Base-by-base conservation (phyloP, 2,113 vertebrate genomes). In the Desmodus rotundus region DNA sequence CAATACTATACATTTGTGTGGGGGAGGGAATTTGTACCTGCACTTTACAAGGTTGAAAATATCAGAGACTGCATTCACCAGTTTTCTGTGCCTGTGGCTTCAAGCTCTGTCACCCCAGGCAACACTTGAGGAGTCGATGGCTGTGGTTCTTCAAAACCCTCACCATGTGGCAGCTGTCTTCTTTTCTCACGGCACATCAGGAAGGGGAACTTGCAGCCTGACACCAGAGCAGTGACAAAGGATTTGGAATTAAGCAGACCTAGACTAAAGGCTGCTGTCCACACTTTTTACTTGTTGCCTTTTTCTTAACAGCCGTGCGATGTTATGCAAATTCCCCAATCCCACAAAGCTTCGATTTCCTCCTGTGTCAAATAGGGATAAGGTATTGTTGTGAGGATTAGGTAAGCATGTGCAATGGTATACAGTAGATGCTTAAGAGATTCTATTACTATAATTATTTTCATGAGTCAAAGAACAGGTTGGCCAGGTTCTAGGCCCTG, bases 391-490 rank as follows among this genome's bases (percentile, higher is more conserved):
- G 89, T 36, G 17, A 78, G 61, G 76, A 91, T 93, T 95, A 94
- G 91, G 33, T 45, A 93, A 67, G 47, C 61, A 47, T 70, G 82
- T 65, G 82, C 91, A 36, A 13, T 70, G 90, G 95, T 83, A 52
- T 85, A 89, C 88, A 85, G 73, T 70, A 96, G 93, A 96, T 93
- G 94, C 89, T 94, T 76, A 82, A 61, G 73, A 83, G 86, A 82
- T 91, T 89, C 91, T 67, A 82, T 91, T 80, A 33, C 91, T 91
- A 22, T 96, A 91, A 96, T 96, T 95, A 91, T 80, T 94, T 88
- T 73, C 80, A 94, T 61, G 95, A 96, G 91, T 97, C 89, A 95
- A 88, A 90, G 93, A 97, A 89, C 95, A 95, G 82, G 93, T 94
- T 76, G 82, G 19, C 47, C 56, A 41, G 73, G 97, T 96, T 91